Percentiles rank a stretch among this genome's conserved stretches.
phyloP scores from a whole-genome alignment of 1,140 invertebrate genomes.

The Drosophila sucinea region DNA sequence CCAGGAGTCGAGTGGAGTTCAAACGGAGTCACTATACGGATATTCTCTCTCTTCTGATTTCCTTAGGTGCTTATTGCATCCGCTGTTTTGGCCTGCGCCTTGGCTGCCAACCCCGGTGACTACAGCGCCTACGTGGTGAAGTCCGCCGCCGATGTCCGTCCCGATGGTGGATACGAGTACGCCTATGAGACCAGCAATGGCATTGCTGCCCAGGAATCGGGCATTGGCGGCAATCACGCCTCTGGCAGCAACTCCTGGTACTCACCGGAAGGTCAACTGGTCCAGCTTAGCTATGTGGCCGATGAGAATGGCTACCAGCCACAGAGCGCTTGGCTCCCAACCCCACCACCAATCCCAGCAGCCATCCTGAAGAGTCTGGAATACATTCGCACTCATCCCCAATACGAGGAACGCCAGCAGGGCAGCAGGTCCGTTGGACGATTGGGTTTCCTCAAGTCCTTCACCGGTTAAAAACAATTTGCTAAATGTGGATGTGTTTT shows the following conservation, averaged over 20 bases:
- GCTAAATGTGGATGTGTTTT: not conserved
- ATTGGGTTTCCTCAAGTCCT: not conserved
- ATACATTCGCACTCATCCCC: conserved; percentile 84
- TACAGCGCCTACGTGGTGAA: conserved; percentile 35
- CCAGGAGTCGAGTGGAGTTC: no score
- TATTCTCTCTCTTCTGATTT: not conserved
- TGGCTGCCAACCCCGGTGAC: conserved; percentile 38
- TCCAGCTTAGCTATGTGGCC: conserved; percentile 87
- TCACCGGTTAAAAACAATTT: conserved; percentile 8
- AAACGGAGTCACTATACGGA: no score
- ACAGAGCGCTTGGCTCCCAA: conserved; percentile 88
- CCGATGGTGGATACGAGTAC: conserved; percentile 84
- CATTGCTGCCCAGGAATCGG: conserved; percentile 85
- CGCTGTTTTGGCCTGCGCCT: conserved; percentile 62
- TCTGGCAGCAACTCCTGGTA: conserved; percentile 52
- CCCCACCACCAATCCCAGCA: conserved; percentile 91
- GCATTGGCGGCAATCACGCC: conserved; percentile 60
- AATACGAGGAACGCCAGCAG: conserved; percentile 41
- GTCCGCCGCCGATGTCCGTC: conserved; percentile 84
- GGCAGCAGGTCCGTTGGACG: not conserved
- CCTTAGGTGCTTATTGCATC: conserved; percentile 63
- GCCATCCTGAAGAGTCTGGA: conserved; percentile 86
- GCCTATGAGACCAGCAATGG: conserved; percentile 86
- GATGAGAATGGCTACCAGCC: conserved; percentile 91
- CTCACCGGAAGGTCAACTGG: conserved; percentile 83